Evolutionary conservation across 2,888 invertebrate species (phyloP).

Genomic region (Drosophila stalkeri): DNA sequence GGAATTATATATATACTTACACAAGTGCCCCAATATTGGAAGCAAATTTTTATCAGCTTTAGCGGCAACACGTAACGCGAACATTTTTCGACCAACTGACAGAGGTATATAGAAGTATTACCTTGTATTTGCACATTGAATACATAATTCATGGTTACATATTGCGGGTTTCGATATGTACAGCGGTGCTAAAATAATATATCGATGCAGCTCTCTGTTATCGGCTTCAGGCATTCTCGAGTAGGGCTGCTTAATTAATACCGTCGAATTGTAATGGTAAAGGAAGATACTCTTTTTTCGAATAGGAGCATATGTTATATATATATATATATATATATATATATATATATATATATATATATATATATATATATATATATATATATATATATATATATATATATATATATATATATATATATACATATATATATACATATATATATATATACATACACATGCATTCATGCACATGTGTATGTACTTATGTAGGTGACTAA

Average conservation of each 20-base stretch:
- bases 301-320: too few relatives aligned
- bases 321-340: too few relatives aligned
- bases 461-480: not conserved
- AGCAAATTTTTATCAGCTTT: conserved; percentile 80
- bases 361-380: too few relatives aligned
- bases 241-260: not conserved
- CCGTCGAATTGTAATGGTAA: too few relatives aligned
- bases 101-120: conserved; percentile 19
- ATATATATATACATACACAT: not conserved
- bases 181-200: not conserved
- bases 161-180: conserved; percentile 9
- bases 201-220: conserved; percentile 7
- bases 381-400: too few relatives aligned
- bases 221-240: not conserved
- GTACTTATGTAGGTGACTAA: not conserved
- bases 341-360: too few relatives aligned
- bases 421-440: too few relatives aligned
- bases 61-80: conserved; percentile 79
- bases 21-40: conserved; percentile 76
- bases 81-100: conserved; percentile 64
- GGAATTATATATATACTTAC: conserved; percentile 64
- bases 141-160: conserved; percentile 24
- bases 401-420: too few relatives aligned
- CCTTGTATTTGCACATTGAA: conserved; percentile 5
- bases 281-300: too few relatives aligned